Evolutionary conservation across 2,797 vertebrate genomes (phyloP), one percentile per base, ranked within the genome.

Genomic region (Okamejei kenojei): DNA sequence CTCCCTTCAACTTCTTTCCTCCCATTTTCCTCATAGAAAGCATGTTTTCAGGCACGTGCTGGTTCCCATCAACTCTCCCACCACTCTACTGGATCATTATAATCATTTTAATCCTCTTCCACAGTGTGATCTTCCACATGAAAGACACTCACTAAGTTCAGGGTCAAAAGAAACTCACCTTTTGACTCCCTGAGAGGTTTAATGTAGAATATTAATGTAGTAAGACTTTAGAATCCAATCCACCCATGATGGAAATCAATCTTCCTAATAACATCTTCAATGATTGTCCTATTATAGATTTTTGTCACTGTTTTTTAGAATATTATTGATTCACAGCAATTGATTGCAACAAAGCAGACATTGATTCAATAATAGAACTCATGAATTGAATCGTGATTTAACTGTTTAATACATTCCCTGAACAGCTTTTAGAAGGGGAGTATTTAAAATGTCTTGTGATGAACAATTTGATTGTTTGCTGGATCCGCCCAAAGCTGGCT

Each of bases 241-340:
- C 54, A 29, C 15, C 23, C 68, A 15, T 26, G 35, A 91, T 54
- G 35, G 38, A 19, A 74, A 54, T 91, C 90, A 91, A 74, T 54
- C 68, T 74, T 13, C 19, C 35, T 15, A 74, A 45, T 74, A 74
- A 73, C 9, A 38, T 29, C 68, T 73, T 21, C 15, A 90, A 71
- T 26, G 7, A 65, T 65, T 4, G 90, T 38, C 38, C 45, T 74
- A 35, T 35, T 68, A 86, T 17, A 7, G 58, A 86, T 84, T 54
- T 86, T n/a, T 71, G 35, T 73, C 65, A 38, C 32, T 73, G 63
- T 13, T 63, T 74, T 45, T 74, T 15, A 91, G 23, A 74, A 10
- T 74, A 45, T 38, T 91, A 90, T 90, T 29, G 84, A 65, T 74
- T 73, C 21, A 74, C 15, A 73, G 90, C 11, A 91, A 91, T 74